These are phyloP conservation scores for Nesidiocoris tenuis DNA, from an alignment of 2,888 invertebrate species.

Conservation along the genomic window DNA sequence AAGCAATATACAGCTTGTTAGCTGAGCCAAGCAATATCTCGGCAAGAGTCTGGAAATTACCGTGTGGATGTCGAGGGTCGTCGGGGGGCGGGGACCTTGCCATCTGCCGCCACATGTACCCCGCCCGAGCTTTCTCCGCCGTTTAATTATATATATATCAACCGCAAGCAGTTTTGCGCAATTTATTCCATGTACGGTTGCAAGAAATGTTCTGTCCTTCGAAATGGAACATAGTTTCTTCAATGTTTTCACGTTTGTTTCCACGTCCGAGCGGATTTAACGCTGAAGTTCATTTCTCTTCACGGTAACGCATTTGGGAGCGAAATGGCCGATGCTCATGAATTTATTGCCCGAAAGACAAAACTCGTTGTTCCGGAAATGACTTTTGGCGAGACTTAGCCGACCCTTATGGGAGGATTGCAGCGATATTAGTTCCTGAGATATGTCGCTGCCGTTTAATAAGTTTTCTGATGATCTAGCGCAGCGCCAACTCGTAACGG, in stretches of 20 bases:
- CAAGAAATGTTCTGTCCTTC: no score
- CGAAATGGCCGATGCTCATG: background rate
- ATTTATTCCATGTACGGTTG: no score
- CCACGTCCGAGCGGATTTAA: no score
- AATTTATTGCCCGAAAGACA: background rate
- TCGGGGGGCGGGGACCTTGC: background rate
- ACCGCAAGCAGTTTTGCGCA: background rate
- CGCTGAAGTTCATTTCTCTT: background rate
- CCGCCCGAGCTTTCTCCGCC: background rate
- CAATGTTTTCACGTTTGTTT: no score
- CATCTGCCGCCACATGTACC: slow-evolving; percentile 5
- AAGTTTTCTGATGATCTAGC: background rate
- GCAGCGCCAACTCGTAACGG: no score
- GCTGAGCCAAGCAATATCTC: slow-evolving; percentile 37
- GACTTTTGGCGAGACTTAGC: background rate
- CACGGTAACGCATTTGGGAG: background rate
- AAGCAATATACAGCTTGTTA: slow-evolving; percentile 37
- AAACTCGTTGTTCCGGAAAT: background rate
- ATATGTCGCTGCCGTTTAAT: background rate
- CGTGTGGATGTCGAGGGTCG: background rate
- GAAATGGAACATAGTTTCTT: no score
- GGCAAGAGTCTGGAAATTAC: background rate
- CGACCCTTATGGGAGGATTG: background rate
- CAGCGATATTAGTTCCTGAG: background rate
- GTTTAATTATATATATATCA: background rate